Conservation (phyloP, 2,113 vertebrate genomes). For the Chloropsis hardwickii region DNA sequence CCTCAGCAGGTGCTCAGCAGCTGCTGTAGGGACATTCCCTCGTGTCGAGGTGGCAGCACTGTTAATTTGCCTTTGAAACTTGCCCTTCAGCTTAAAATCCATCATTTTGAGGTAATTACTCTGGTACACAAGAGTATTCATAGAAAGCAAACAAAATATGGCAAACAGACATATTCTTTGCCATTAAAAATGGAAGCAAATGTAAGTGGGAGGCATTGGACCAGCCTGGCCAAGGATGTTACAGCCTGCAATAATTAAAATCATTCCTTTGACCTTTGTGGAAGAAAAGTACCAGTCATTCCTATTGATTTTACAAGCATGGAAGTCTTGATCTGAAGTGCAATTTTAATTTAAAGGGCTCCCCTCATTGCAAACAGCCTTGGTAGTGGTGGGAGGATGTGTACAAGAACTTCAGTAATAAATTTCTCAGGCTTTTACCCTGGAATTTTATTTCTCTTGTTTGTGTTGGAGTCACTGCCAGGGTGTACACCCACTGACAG, state of each 20-base stretch:
- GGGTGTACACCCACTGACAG: not conserved
- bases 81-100: not conserved
- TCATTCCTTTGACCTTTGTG: not conserved
- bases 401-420: not conserved
- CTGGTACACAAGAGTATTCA: not conserved
- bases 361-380: rapidly evolving
- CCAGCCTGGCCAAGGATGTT: not conserved
- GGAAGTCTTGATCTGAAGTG: not conserved
- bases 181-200: not conserved
- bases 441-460: not conserved
- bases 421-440: not conserved
- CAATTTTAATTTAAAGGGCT: not conserved
- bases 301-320: not conserved
- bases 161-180: not conserved
- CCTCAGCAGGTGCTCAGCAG: not conserved
- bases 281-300: not conserved
- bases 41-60: not conserved
- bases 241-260: not conserved
- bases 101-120: not conserved
- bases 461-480: not conserved
- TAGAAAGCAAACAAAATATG: not conserved
- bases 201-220: not conserved
- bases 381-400: not conserved
- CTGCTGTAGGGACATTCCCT: not conserved
- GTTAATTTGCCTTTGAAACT: not conserved